Base-by-base conservation (phyloP, 2,888 invertebrate species). In the Xestia ashworthii region DNA sequence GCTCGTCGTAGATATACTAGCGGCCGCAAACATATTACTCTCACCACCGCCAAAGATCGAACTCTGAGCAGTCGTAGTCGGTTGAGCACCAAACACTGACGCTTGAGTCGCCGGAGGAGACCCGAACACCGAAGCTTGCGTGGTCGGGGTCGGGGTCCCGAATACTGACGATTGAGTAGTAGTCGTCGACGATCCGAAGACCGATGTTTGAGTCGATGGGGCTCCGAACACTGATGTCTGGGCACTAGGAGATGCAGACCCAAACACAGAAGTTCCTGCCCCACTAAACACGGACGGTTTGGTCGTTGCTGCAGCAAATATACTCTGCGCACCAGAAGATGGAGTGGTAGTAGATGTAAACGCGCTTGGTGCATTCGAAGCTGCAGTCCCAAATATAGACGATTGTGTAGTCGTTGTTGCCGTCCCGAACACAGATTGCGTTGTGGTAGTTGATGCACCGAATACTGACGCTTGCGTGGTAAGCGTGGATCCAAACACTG, bases 1-100 rank as follows among this genome's bases (percentile, higher is more conserved):
- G 68, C 89, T 95, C 0, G 95, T 95, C 0, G 96, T 95, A 0
- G 96, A 96, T 87, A 97, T 97, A 85, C 93, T 96, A 22, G 96
- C 95, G 0, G 95, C 90, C 3, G 96, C 95, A 86, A 97, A 97
- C 83, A 97, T 80, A 87, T 91, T 95, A 3, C 90, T 81, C 84
- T 95, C 94, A 48, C 90, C 91, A 22, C 93, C 92, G 60, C 95
- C 94, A 84, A 95, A 94, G 53, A 95, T 83, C 5, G 96, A 96
- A 3, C 93, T 90, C 72, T 93, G 92, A 0, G 93, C 81, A 6
- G 93, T 93, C 1, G 94, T 89, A 1, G 93, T 88, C 0, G 95
- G 91, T 55, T 91, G 87, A 4, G 90, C 82, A 22, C 92, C 93
- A 55, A 92, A 93, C n/a, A 92, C 87, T 0, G 93, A 91, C 4